Evolutionary conservation across 2,797 vertebrate species (phyloP), one percentile per base, ranked within the genome.

Genomic region (Heliangelus exortis): DNA sequence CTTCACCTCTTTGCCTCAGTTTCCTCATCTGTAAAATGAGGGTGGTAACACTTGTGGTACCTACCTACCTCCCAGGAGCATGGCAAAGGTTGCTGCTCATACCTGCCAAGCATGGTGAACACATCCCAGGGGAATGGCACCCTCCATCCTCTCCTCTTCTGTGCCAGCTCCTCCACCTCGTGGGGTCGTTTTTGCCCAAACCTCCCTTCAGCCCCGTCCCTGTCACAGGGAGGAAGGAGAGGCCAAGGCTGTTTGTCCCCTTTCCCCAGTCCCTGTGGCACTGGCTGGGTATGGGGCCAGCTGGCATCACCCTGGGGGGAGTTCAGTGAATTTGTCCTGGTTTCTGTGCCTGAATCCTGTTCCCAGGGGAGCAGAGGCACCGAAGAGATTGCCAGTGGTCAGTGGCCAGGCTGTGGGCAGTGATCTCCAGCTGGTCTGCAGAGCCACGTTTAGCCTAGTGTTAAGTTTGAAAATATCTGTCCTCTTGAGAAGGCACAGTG

Each of bases 1-100:
- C 88, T 88, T 96, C 93, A 71, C 92, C 85, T 93, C 87, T 96
- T 83, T 94, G 94, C 96, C 95, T 96, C 95, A 97, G 96, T 96
- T 96, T 95, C 95, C 95, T 96, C 96, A 71, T 96, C 96, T 96
- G 96, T 95, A 96, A 96, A 96, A 96, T 90, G 96, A 95, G 96
- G 93, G 43, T n/a, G 86, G 92, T 92, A 62, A 92, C 92, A 62
- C 43, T 94, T 9, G 55, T 94, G 95, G 95, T 93, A 82, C 94
- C 16, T 54, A 97, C 68, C 97, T 97, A 96, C 97, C 97, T 97
- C 97, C 86, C 17, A 5, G 82, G 91, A 77, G 92, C 2, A 0
- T 34, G 78, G 85, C 34, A 68, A 36, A 47, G 66, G 26, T 45
- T 19, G 63, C 65, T 36, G 68, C 92, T 85, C 23, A 3, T 51